These are phyloP conservation scores for Parnassius orleans DNA, from an alignment of 2,888 invertebrate species.

Conservation along the genomic window DNA sequence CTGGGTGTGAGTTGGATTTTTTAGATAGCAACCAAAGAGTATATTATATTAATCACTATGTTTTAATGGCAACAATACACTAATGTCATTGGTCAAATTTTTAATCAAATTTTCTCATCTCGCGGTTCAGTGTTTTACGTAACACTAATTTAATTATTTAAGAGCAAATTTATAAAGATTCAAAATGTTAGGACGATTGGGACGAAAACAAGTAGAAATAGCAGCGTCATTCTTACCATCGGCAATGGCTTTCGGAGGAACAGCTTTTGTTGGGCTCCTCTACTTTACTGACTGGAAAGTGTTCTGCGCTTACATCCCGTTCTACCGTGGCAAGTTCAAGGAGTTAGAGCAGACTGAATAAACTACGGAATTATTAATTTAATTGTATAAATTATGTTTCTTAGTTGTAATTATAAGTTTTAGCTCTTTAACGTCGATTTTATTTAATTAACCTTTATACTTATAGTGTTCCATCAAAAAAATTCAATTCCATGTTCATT, in stretches of 20 bases:
- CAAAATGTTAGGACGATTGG: slow-evolving; percentile 72
- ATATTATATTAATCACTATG: too few relatives aligned
- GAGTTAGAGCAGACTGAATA: slow-evolving; percentile 54
- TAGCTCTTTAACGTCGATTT: slow-evolving; percentile 23
- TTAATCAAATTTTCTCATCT: too few relatives aligned
- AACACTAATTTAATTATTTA: slow-evolving; percentile 6
- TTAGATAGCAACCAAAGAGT: too few relatives aligned
- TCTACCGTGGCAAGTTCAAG: slow-evolving; percentile 87
- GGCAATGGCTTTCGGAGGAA: slow-evolving; percentile 83
- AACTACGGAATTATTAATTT: slow-evolving; percentile 33
- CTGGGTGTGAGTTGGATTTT: too few relatives aligned
- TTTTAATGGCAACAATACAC: too few relatives aligned
- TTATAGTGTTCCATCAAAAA: neutral
- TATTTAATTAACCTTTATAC: slow-evolving; percentile 15
- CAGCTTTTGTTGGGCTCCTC: slow-evolving; percentile 80
- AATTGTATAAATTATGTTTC: slow-evolving; percentile 35
- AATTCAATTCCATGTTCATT: too few relatives aligned
- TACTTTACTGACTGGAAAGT: slow-evolving; percentile 91
- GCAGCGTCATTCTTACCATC: slow-evolving; percentile 79
- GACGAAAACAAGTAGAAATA: slow-evolving; percentile 83
- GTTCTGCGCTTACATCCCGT: slow-evolving; percentile 86
- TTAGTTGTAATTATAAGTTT: slow-evolving; percentile 39
- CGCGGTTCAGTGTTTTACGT: slow-evolving; percentile 23
- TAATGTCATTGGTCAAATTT: neutral
- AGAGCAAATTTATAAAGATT: neutral